Percentiles rank a stretch among this genome's conserved stretches.
These are phyloP conservation scores for Mesoclemmys tuberculata DNA, from an alignment of 2,113 vertebrate species.

Conservation along the genomic window DNA sequence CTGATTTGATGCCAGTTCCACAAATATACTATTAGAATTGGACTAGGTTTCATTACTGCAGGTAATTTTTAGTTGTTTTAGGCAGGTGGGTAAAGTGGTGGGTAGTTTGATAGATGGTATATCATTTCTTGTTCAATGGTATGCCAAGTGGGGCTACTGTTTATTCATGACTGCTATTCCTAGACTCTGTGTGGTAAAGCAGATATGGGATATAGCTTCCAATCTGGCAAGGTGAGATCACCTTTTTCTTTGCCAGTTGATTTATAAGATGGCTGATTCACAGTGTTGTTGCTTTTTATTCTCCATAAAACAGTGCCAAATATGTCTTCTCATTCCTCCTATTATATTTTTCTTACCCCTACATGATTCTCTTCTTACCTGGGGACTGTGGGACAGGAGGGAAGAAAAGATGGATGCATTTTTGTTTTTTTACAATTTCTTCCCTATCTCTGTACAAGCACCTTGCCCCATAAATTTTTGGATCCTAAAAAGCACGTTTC, in stretches of 20 bases:
- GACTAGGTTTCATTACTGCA: not conserved
- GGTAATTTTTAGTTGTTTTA: not conserved
- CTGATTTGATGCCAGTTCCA: not conserved
- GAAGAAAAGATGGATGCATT: not conserved
- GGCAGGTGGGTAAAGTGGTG: not conserved
- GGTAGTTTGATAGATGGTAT: not conserved
- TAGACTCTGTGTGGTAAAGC: not conserved
- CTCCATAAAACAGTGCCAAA: not conserved
- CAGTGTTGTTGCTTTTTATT: not conserved
- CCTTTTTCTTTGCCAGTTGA: not conserved
- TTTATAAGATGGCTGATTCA: not conserved
- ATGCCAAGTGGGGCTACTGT: not conserved
- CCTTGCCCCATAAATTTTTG: no score
- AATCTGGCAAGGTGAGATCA: not conserved
- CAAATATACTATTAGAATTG: not conserved
- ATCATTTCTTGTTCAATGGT: not conserved
- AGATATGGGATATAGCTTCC: not conserved
- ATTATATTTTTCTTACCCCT: not conserved
- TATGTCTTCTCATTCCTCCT: not conserved
- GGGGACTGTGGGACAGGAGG: not conserved
- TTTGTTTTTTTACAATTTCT: no score
- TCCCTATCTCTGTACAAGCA: no score
- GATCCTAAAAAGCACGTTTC: no score
- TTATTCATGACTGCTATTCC: not conserved
- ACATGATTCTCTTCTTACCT: rapidly evolving